phyloP scores from a whole-genome alignment of 2,888 invertebrate species.

The Lasioglossum vierecki region DNA sequence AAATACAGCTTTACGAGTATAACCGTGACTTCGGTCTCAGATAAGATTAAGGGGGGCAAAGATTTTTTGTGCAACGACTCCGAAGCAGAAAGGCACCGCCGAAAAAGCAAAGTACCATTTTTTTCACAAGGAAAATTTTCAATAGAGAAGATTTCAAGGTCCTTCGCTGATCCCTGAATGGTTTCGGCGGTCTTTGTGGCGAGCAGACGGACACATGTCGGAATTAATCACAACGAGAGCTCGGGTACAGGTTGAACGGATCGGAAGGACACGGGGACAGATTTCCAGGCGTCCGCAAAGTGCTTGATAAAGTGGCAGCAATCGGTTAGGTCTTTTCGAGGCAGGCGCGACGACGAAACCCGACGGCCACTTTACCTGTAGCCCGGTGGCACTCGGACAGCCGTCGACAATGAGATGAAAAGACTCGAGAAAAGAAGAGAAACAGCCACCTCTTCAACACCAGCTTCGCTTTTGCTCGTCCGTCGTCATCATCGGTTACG shows the following conservation, averaged over 20 bases:
- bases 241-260: conserved; percentile 55
- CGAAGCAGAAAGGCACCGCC: background rate
- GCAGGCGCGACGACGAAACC: conserved; percentile 54
- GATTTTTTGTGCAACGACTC: background rate
- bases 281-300: conserved; percentile 60
- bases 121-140: background rate
- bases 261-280: conserved; percentile 41
- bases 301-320: conserved; percentile 77
- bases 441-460: conserved; percentile 21
- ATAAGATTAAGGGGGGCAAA: background rate
- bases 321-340: conserved; percentile 78
- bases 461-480: conserved; percentile 40
- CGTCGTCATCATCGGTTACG: conserved; percentile 71
- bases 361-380: conserved; percentile 65
- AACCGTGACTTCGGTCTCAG: background rate
- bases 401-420: conserved; percentile 66
- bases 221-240: conserved; percentile 73
- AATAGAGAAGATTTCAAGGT: background rate
- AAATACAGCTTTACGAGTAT: background rate
- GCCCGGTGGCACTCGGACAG: conserved; percentile 67
- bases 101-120: background rate
- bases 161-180: conserved; percentile 60
- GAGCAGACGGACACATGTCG: conserved; percentile 72
- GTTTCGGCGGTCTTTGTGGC: conserved; percentile 68
- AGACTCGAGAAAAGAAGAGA: conserved; percentile 50